These are phyloP conservation scores for Pomacea maculata DNA, from an alignment of 1,140 invertebrate genomes.

Conservation along the genomic window DNA sequence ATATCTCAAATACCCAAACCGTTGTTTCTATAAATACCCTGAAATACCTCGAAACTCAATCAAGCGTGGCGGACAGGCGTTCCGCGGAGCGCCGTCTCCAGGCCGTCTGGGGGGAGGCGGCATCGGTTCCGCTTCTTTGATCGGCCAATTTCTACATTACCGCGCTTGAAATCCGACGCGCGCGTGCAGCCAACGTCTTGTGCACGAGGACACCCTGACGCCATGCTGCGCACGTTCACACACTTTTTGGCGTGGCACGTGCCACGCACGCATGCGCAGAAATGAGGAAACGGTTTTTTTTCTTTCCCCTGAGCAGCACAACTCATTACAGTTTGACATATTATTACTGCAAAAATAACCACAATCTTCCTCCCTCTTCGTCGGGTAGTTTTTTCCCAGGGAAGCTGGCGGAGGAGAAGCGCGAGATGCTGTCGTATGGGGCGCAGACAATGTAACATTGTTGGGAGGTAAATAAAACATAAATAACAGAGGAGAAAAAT, in stretches of 20 bases:
- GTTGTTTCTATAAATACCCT: too few relatives aligned
- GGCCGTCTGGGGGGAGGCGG: constrained; percentile 17
- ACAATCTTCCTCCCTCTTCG: too few relatives aligned
- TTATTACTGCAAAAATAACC: too few relatives aligned
- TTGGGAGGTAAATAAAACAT: not conserved
- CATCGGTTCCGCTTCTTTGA: constrained; percentile 16
- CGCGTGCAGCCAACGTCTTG: not conserved
- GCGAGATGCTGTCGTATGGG: too few relatives aligned
- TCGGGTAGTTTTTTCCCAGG: too few relatives aligned
- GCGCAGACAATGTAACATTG: too few relatives aligned
- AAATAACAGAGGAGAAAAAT: not conserved
- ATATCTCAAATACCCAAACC: too few relatives aligned
- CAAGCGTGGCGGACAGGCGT: constrained; percentile 6
- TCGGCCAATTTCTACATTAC: constrained; percentile 32
- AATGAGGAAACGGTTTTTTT: not conserved
- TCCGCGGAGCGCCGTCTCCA: constrained; percentile 18
- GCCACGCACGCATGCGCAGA: not conserved
- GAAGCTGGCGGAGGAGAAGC: too few relatives aligned
- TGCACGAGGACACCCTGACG: constrained; percentile 3
- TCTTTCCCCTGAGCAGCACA: too few relatives aligned
- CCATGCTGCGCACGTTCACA: not conserved
- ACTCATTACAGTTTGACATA: too few relatives aligned
- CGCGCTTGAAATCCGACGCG: constrained; percentile 14
- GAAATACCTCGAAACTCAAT: constrained; percentile 9
- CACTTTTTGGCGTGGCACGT: too few relatives aligned